phyloP scores from a whole-genome alignment of 2,888 invertebrate species.

The Dolomedes plantarius region DNA sequence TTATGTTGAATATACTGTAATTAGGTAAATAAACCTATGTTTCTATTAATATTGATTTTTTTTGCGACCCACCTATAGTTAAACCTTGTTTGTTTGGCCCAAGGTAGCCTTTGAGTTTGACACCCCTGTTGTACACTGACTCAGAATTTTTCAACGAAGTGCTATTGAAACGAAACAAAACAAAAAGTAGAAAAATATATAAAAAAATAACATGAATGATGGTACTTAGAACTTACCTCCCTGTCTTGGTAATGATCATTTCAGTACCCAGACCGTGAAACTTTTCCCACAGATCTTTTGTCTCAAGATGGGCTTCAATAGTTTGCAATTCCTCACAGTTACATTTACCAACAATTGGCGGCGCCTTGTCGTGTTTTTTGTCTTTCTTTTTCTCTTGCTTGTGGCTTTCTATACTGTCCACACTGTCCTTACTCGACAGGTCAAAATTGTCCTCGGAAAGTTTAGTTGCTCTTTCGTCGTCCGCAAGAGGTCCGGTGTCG shows the following conservation, averaged over 20 bases:
- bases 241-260: slow-evolving; percentile 99
- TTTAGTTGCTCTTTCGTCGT: slow-evolving; percentile 36
- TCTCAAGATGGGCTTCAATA: slow-evolving; percentile 79
- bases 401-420: slow-evolving; percentile 32
- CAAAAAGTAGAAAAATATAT: too few relatives aligned
- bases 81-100: too few relatives aligned
- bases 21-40: too few relatives aligned
- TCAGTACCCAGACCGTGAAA: slow-evolving; percentile 86
- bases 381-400: slow-evolving; percentile 33
- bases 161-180: too few relatives aligned
- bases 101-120: too few relatives aligned
- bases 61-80: too few relatives aligned
- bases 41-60: too few relatives aligned
- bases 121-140: too few relatives aligned
- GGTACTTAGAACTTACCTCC: slow-evolving; percentile 78
- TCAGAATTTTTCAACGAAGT: too few relatives aligned
- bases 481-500: slow-evolving; percentile 41
- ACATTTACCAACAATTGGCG: slow-evolving; percentile 70
- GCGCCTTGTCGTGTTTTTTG: slow-evolving; percentile 52
- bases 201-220: too few relatives aligned
- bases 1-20: too few relatives aligned
- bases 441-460: slow-evolving; percentile 51
- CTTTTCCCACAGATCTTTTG: slow-evolving; percentile 76
- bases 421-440: slow-evolving; percentile 61
- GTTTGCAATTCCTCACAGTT: slow-evolving; percentile 74